These are phyloP conservation scores for Pelochelys cantorii DNA, from an alignment of 2,797 vertebrate genomes.

Conservation along the genomic window DNA sequence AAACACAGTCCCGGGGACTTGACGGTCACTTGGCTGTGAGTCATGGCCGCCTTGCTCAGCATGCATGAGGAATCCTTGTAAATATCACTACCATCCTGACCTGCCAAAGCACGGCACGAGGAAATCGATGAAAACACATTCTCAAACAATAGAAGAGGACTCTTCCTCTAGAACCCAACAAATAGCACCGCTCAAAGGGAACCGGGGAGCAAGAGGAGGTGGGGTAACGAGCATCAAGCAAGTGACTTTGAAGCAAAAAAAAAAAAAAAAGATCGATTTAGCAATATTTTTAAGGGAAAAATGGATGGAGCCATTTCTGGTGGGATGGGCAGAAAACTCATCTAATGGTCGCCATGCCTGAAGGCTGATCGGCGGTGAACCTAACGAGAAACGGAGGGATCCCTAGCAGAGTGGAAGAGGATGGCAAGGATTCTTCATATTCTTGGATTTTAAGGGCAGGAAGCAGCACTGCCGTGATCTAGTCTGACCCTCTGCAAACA, in stretches of 20 bases:
- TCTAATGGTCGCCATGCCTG: not conserved
- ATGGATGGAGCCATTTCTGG: not conserved
- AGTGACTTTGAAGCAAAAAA: not conserved
- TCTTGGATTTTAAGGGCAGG: not conserved
- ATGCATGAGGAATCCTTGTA: slow-evolving; percentile 15
- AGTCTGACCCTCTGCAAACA: not conserved
- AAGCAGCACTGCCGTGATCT: not conserved
- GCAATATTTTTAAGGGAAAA: rapidly evolving
- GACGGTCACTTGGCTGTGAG: not conserved
- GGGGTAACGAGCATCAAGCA: not conserved
- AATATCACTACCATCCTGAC: slow-evolving; percentile 42
- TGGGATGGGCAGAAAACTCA: not conserved
- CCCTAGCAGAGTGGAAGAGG: not conserved
- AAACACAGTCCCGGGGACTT: slow-evolving; percentile 1
- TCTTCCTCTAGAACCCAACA: not conserved
- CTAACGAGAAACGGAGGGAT: not conserved
- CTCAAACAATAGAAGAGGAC: not conserved
- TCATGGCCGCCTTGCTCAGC: slow-evolving; percentile 9
- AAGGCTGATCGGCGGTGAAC: not conserved
- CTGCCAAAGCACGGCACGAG: slow-evolving; percentile 11
- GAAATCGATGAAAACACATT: slow-evolving; percentile 39
- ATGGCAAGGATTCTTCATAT: not conserved
- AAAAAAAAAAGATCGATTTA: rapidly evolving
- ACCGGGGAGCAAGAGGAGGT: not conserved
- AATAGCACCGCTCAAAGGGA: not conserved